Conservation (phyloP, 2,888 invertebrate genomes). For the Oscheius myriophilus region DNA sequence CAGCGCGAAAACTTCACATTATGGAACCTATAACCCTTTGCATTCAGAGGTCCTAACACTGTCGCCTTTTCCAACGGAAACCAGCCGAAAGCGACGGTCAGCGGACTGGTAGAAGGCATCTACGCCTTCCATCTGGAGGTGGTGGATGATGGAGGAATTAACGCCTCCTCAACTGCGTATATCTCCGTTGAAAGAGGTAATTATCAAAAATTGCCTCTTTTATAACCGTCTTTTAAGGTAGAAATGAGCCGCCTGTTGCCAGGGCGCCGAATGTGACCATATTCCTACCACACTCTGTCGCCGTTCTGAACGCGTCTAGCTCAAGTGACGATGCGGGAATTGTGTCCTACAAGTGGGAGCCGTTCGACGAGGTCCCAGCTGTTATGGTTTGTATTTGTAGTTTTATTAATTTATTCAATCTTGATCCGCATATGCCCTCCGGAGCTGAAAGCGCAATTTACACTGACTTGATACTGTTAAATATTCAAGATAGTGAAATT, state of each 20-base stretch:
- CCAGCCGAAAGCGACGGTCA: conserved; percentile 42
- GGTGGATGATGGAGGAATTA: conserved; percentile 41
- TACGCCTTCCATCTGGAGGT: conserved; percentile 37
- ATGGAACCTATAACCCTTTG: neutral
- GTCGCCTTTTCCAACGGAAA: conserved; percentile 35
- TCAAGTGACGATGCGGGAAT: conserved; percentile 45
- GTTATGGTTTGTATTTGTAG: conserved; percentile 30
- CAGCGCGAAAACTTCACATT: too few species aligned
- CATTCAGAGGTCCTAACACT: conserved; percentile 34
- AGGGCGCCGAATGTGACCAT: conserved; percentile 39
- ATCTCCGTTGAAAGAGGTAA: conserved; percentile 30
- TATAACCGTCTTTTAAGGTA: conserved; percentile 22
- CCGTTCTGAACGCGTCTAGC: conserved; percentile 34
- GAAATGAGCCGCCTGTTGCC: conserved; percentile 43
- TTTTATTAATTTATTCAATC: neutral
- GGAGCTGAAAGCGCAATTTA: too few species aligned
- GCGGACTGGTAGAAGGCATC: conserved; percentile 33
- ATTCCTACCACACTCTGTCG: conserved; percentile 33
- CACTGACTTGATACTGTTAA: too few species aligned
- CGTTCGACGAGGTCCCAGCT: conserved; percentile 43
- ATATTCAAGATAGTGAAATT: too few species aligned
- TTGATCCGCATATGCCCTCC: too few species aligned
- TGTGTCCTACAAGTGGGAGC: conserved; percentile 39
- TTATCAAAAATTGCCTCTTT: neutral
- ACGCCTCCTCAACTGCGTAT: conserved; percentile 26